Evolutionary conservation across 1,140 invertebrate species (phyloP).

Genomic region (Drosophila pectinifera): DNA sequence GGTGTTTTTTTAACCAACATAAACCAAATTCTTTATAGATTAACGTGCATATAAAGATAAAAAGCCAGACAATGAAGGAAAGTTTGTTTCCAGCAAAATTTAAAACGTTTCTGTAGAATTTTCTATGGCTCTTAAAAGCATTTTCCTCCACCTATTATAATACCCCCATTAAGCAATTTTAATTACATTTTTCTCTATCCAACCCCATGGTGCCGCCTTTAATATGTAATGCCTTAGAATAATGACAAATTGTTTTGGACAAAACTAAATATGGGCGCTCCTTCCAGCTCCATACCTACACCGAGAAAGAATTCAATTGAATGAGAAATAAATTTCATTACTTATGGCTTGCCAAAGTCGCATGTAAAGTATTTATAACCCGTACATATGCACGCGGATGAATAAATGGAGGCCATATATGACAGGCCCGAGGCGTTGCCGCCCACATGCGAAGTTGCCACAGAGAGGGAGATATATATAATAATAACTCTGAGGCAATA

Average conservation of each 20-base stretch:
- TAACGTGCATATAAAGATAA: slow-evolving; percentile 5
- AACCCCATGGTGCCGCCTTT: not conserved
- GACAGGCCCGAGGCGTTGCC: slow-evolving; percentile 50
- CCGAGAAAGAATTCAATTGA: slow-evolving; percentile 61
- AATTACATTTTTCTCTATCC: not conserved
- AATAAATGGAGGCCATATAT: slow-evolving; percentile 66
- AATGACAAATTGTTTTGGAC: slow-evolving; percentile 47
- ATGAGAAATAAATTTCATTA: slow-evolving; percentile 66
- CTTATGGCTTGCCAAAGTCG: slow-evolving; percentile 67
- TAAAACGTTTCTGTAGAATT: not conserved
- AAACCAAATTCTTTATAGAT: slow-evolving; percentile 6
- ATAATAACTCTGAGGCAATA: slow-evolving; percentile 54
- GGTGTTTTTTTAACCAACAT: slow-evolving; percentile 8
- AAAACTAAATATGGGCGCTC: slow-evolving; percentile 30
- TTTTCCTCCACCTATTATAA: not conserved
- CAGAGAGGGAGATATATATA: slow-evolving; percentile 17
- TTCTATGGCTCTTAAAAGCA: not conserved
- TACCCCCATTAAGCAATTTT: not conserved
- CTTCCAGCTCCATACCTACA: slow-evolving; percentile 13
- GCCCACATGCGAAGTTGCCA: slow-evolving; percentile 59
- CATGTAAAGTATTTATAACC: slow-evolving; percentile 65
- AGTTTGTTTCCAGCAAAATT: not conserved
- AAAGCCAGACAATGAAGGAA: not conserved
- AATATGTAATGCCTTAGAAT: slow-evolving; percentile 34
- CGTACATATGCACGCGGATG: slow-evolving; percentile 41